Conservation (phyloP, 1,140 invertebrate species). For the Drosophila lowei region DNA sequence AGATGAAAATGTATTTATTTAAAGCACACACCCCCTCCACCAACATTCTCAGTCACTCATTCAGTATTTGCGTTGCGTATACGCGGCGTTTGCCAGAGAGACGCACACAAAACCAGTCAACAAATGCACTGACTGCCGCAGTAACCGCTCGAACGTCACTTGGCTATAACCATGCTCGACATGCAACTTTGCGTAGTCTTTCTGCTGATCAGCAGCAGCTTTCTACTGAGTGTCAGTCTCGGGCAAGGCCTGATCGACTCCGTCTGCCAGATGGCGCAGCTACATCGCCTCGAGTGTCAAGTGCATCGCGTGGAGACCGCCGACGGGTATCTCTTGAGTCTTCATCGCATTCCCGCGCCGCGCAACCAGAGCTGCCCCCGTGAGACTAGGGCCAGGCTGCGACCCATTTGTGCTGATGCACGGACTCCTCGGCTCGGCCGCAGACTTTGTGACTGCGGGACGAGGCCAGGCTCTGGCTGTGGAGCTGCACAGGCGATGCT, state of each 20-base stretch:
- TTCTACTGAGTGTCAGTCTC: neutral
- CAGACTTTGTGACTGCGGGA: constrained; percentile 89
- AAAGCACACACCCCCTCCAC: constrained; percentile 25
- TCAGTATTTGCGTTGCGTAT: constrained; percentile 49
- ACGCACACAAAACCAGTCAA: constrained; percentile 36
- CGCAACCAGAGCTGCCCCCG: constrained; percentile 14
- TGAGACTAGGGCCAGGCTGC: neutral
- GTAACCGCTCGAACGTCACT: constrained; percentile 44
- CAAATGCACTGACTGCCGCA: constrained; percentile 13
- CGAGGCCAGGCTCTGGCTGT: constrained; percentile 85
- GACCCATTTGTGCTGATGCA: constrained; percentile 88
- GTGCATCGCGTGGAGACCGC: constrained; percentile 83
- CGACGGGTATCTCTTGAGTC: constrained; percentile 84
- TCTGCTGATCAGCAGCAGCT: constrained; percentile 7
- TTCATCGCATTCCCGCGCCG: constrained; percentile 82
- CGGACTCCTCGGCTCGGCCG: constrained; percentile 89
- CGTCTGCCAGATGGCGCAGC: constrained; percentile 54
- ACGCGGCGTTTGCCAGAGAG: constrained; percentile 28
- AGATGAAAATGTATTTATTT: constrained; percentile 53
- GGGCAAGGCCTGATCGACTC: constrained; percentile 40
- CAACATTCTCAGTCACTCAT: neutral
- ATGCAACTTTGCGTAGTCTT: constrained; percentile 13
- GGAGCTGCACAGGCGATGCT: constrained; percentile 63
- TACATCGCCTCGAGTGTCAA: constrained; percentile 85
- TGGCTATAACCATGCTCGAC: constrained; percentile 27